Evolutionary conservation across 1,140 invertebrate species (phyloP).

Genomic region (Pinna nobilis): DNA sequence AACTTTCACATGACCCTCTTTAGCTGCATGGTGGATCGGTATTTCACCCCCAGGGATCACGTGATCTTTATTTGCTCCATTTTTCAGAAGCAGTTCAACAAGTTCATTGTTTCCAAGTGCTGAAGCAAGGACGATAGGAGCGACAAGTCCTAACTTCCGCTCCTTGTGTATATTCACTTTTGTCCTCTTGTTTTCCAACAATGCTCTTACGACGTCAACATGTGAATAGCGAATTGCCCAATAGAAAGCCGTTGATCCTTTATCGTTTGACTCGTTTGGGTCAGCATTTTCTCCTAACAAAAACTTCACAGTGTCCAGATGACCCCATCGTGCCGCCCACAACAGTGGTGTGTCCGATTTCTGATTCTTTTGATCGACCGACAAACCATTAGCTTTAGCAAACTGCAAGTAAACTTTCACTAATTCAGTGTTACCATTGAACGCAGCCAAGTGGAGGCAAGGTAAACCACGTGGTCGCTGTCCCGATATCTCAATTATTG

Average conservation of each 20-base stretch:
- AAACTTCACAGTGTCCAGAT: constrained; percentile 45
- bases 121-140: constrained; percentile 65
- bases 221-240: constrained; percentile 71
- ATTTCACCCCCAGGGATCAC: constrained; percentile 61
- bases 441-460: constrained; percentile 65
- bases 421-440: constrained; percentile 58
- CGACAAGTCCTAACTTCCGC: constrained; percentile 65
- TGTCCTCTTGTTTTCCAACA: constrained; percentile 51
- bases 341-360: constrained; percentile 69
- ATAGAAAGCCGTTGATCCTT: constrained; percentile 71
- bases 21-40: constrained; percentile 66
- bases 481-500: constrained; percentile 61
- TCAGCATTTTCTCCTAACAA: constrained; percentile 52
- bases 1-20: constrained; percentile 59
- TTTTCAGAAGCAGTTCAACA: constrained; percentile 57
- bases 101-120: constrained; percentile 65
- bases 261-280: constrained; percentile 67
- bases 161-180: constrained; percentile 59
- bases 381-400: constrained; percentile 35
- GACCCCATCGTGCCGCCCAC: constrained; percentile 67
- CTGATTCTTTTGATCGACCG: constrained; percentile 61
- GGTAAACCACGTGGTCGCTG: constrained; percentile 67
- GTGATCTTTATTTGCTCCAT: constrained; percentile 64
- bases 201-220: constrained; percentile 53
- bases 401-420: constrained; percentile 54